Conservation (phyloP, 2,888 invertebrate species). For the Ctena decussata region DNA sequence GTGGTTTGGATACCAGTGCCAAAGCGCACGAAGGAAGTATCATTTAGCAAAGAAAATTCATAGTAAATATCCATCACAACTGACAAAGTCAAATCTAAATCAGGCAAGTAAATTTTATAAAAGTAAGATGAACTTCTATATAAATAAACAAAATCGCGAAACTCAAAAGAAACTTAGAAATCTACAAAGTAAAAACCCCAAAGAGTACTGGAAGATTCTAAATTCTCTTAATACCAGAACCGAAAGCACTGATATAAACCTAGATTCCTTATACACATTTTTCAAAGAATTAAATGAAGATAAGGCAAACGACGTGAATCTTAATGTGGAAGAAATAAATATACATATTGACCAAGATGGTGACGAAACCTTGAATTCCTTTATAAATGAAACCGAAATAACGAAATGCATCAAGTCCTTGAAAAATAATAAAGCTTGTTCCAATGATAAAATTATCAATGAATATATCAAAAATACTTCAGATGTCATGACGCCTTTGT, state of each 20-base stretch:
- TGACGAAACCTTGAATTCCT: not conserved
- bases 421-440: slow-evolving; percentile 23
- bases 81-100: too few species aligned
- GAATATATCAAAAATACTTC: slow-evolving; percentile 32
- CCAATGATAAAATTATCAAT: slow-evolving; percentile 21
- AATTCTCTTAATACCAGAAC: not conserved
- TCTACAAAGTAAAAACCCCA: not conserved
- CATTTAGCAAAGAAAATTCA: not conserved
- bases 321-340: not conserved
- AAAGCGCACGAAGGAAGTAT: not conserved
- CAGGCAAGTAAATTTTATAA: too few species aligned
- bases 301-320: not conserved
- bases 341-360: not conserved
- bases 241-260: not conserved
- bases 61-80: too few species aligned
- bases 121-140: not conserved
- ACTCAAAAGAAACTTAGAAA: not conserved
- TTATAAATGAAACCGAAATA: slow-evolving; percentile 28
- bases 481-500: not conserved
- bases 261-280: not conserved
- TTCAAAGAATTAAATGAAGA: not conserved
- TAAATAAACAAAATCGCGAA: not conserved
- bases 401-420: not conserved
- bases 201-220: not conserved
- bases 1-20: not conserved